These are phyloP conservation scores for Girardinichthys multiradiatus DNA, from an alignment of 2,113 vertebrate species.

Conservation along the genomic window DNA sequence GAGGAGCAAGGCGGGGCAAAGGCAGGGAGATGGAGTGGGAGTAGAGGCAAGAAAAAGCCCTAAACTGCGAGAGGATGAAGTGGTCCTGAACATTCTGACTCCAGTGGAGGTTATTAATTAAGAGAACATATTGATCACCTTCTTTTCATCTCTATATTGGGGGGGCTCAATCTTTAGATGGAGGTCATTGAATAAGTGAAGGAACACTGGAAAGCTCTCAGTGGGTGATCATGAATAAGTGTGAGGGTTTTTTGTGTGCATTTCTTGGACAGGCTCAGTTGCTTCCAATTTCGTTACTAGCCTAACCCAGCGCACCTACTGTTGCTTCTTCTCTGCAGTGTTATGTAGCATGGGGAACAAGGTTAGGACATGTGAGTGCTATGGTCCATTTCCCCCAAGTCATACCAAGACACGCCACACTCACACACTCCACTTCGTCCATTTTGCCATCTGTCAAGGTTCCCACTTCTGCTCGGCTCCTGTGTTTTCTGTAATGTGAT, in stretches of 20 bases:
- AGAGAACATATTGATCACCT: constrained; percentile 67
- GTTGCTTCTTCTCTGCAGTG: constrained; percentile 51
- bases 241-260: constrained; percentile 22
- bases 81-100: constrained; percentile 49
- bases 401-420: constrained; percentile 26
- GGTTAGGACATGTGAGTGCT: constrained; percentile 48
- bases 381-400: constrained; percentile 68
- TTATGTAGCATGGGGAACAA: constrained; percentile 65
- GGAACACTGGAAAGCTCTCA: constrained; percentile 15
- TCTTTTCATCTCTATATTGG: constrained; percentile 60
- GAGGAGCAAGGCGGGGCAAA: constrained; percentile 18
- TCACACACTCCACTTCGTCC: constrained; percentile 20
- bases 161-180: constrained; percentile 51
- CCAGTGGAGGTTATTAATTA: constrained; percentile 72
- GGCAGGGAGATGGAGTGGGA: constrained; percentile 28
- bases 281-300: constrained; percentile 55
- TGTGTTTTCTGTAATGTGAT: constrained; percentile 46
- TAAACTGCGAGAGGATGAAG: constrained; percentile 48
- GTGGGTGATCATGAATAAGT: constrained; percentile 26
- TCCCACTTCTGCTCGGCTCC: constrained; percentile 16
- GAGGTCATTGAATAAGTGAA: constrained; percentile 54
- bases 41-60: constrained; percentile 13
- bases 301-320: constrained; percentile 43
- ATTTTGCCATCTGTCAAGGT: constrained; percentile 21
- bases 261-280: constrained; percentile 43